Percentiles rank a stretch among this genome's conserved stretches.
Evolutionary conservation across 2,888 invertebrate genomes (phyloP).

Genomic region (Drosophila histrio): DNA sequence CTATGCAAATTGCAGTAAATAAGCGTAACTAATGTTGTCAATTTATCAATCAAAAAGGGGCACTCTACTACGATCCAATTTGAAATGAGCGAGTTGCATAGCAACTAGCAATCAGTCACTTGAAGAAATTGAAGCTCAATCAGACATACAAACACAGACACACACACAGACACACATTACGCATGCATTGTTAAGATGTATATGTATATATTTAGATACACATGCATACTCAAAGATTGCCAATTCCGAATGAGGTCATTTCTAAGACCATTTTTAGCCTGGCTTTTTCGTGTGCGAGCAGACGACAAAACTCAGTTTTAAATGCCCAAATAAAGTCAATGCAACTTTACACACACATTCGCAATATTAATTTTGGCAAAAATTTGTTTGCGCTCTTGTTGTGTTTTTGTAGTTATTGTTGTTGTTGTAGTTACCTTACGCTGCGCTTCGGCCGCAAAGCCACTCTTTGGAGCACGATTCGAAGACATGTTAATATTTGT

Average conservation of each 20-base stretch:
- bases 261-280: conserved; percentile 65
- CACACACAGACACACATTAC: conserved; percentile 7
- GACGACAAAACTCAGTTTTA: conserved; percentile 42
- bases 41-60: conserved; percentile 32
- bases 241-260: conserved; percentile 71
- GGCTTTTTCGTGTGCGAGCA: conserved; percentile 54
- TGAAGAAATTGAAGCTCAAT: conserved; percentile 34
- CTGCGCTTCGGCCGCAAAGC: conserved; percentile 98
- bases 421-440: conserved; percentile 90
- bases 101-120: conserved; percentile 21
- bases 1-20: conserved; percentile 58
- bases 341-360: conserved; percentile 46
- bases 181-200: conserved; percentile 23
- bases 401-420: conserved; percentile 37
- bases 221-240: conserved; percentile 43
- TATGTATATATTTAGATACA: conserved; percentile 1
- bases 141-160: conserved; percentile 32
- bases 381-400: conserved; percentile 49
- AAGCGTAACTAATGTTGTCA: conserved; percentile 65
- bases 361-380: conserved; percentile 44
- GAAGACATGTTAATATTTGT: conserved; percentile 81
- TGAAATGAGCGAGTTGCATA: conserved; percentile 2
- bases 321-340: conserved; percentile 71
- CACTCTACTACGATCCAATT: neutral
- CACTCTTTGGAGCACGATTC: conserved; percentile 85